Percentiles rank a stretch among this genome's conserved stretches.
Conservation (phyloP, 2,113 vertebrate species). For the Emydocephalus ijimae region DNA sequence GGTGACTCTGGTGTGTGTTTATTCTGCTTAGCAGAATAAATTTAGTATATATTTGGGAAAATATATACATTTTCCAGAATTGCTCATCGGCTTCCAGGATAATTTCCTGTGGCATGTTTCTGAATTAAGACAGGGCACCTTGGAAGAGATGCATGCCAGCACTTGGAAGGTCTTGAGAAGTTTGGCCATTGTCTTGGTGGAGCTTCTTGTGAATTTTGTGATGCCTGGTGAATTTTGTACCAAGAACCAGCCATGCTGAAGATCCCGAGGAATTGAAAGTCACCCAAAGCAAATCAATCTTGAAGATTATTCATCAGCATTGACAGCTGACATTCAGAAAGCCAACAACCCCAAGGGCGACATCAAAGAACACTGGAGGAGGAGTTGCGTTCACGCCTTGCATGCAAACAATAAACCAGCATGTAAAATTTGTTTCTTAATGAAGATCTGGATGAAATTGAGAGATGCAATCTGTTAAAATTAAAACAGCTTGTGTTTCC, state of each 20-base stretch:
- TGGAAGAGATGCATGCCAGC: not conserved
- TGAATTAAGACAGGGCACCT: not conserved
- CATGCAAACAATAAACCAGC: constrained; percentile 30
- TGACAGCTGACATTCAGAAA: constrained; percentile 40
- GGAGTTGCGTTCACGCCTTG: constrained; percentile 44
- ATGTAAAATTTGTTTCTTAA: constrained; percentile 42
- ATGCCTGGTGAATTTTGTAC: not conserved
- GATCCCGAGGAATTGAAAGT: constrained; percentile 16
- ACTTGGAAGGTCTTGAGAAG: not conserved
- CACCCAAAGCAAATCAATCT: not conserved
- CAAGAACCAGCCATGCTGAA: not conserved
- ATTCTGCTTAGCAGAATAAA: constrained; percentile 7
- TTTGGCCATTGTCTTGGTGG: not conserved
- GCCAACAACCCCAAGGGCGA: constrained; percentile 44
- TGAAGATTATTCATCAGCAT: constrained; percentile 16
- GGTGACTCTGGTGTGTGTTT: constrained; percentile 27
- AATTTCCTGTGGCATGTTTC: fast-evolving
- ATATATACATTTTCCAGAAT: not conserved
- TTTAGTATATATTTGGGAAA: no score
- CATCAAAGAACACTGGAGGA: constrained; percentile 34
- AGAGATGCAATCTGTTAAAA: constrained; percentile 24
- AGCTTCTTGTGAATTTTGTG: not conserved
- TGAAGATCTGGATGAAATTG: constrained; percentile 24
- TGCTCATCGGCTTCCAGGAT: not conserved
- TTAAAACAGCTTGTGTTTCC: not conserved